A percentile compares a stretch with the other conserved stretches of the same genome.
phyloP scores from a whole-genome alignment of 2,113 vertebrate species.

The Prinia subflava region DNA sequence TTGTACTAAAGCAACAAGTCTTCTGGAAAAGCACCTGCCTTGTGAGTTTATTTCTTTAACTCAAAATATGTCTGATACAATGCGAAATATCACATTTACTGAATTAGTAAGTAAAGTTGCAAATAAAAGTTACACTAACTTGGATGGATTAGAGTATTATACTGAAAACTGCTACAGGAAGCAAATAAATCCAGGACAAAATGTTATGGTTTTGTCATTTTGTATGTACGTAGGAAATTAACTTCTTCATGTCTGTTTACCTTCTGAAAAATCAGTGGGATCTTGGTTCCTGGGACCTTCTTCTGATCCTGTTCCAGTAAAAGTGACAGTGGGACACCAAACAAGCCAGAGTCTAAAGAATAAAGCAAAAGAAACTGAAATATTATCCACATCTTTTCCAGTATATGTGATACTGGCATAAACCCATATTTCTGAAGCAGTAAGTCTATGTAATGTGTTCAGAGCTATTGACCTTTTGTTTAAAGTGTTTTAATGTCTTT shows the following conservation, averaged over 20 bases:
- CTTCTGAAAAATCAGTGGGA: conserved; percentile 90
- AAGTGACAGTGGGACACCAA: conserved; percentile 83
- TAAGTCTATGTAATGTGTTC: not conserved
- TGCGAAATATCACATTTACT: conserved; percentile 3
- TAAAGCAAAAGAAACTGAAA: conserved; percentile 2
- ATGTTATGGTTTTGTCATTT: not conserved
- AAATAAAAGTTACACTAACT: conserved; percentile 45
- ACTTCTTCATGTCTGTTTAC: conserved; percentile 66
- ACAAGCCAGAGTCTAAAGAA: conserved; percentile 86
- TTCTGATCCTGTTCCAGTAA: conserved; percentile 94
- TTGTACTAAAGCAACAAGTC: not conserved
- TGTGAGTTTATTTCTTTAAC: not conserved
- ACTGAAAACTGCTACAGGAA: not conserved
- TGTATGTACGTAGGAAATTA: not conserved
- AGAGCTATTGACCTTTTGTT: not conserved
- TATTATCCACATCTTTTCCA: not conserved
- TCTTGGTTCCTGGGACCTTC: conserved; percentile 79
- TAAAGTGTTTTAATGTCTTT: not conserved
- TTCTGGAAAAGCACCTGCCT: not conserved
- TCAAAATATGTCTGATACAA: not conserved
- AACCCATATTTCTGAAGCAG: not conserved
- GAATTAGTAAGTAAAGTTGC: not conserved
- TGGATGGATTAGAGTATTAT: not conserved
- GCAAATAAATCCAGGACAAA: not conserved
- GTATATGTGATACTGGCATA: not conserved